Conservation (phyloP, 2,888 invertebrate genomes). For the Amitus sp. region DNA sequence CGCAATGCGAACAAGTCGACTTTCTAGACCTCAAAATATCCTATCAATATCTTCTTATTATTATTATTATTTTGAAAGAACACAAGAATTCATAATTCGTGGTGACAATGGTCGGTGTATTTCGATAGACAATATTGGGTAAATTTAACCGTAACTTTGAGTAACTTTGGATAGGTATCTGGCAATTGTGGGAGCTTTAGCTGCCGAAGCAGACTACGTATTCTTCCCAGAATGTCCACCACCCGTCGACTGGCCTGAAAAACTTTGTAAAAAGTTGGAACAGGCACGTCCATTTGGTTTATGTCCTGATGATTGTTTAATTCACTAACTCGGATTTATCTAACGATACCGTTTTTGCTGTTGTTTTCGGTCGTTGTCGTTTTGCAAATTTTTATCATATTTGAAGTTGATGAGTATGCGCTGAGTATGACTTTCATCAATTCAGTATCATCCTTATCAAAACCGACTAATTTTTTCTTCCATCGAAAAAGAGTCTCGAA, state of each 20-base stretch:
- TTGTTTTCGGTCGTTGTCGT: conserved; percentile 19
- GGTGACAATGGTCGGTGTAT: too few relatives aligned
- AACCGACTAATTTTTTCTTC: too few relatives aligned
- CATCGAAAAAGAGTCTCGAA: too few relatives aligned
- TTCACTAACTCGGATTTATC: conserved; percentile 44
- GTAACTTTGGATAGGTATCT: conserved; percentile 84
- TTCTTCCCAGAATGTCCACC: conserved; percentile 99
- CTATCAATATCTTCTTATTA: too few relatives aligned
- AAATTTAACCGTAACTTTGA: too few relatives aligned
- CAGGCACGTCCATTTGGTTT: conserved; percentile 75
- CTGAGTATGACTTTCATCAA: too few relatives aligned
- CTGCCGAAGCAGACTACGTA: conserved; percentile 98
- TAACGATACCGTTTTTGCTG: conserved; percentile 27
- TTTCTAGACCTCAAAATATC: too few relatives aligned
- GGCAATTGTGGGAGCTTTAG: conserved; percentile 94
- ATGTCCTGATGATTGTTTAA: conserved; percentile 30
- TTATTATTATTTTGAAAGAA: too few relatives aligned
- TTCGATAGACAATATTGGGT: too few relatives aligned
- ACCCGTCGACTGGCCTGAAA: conserved; percentile 90
- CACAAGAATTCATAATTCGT: too few relatives aligned
- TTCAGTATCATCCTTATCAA: too few relatives aligned
- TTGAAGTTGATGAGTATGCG: conserved; percentile 42
- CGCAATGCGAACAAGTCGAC: too few relatives aligned
- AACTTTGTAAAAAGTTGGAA: conserved; percentile 92
- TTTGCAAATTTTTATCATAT: conserved; percentile 23